A percentile compares a stretch with the other conserved stretches of the same genome.
These are phyloP conservation scores for Sebastes vulpes DNA, from an alignment of 2,797 vertebrate species.

Conservation along the genomic window DNA sequence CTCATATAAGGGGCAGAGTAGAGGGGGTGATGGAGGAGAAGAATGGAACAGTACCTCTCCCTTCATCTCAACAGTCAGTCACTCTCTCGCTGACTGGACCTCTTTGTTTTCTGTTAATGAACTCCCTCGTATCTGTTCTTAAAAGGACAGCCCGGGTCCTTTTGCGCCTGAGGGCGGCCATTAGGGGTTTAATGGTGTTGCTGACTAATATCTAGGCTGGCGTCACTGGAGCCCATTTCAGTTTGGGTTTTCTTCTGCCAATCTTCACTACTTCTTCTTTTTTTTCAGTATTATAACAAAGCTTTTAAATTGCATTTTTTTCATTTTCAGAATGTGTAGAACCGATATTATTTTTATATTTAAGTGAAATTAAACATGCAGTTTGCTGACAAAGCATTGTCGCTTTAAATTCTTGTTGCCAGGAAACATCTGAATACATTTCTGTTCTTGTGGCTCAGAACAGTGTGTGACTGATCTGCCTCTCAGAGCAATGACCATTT, in stretches of 20 bases:
- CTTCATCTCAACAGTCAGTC: constrained; percentile 64
- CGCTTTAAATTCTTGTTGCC: constrained; percentile 10
- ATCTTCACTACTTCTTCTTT: not conserved
- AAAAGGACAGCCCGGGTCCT: constrained; percentile 80
- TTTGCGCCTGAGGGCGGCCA: constrained; percentile 78
- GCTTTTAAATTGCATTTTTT: not conserved
- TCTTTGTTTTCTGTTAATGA: constrained; percentile 89
- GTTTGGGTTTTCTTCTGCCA: constrained; percentile 6
- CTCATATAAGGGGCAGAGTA: constrained; percentile 50
- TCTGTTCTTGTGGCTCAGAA: not conserved
- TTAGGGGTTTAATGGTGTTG: constrained; percentile 84
- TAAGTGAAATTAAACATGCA: not conserved
- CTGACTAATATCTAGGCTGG: constrained; percentile 84
- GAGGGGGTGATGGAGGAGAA: constrained; percentile 51
- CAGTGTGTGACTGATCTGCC: constrained; percentile 18
- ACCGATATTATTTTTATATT: not conserved
- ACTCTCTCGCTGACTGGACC: constrained; percentile 70
- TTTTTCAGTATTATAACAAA: not conserved
- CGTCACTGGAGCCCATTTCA: constrained; percentile 60
- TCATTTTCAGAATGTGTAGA: not conserved
- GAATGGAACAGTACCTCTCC: constrained; percentile 56
- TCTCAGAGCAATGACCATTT: constrained; percentile 31
- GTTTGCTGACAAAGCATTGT: not conserved
- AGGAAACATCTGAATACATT: constrained; percentile 12
- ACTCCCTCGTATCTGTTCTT: constrained; percentile 85